phyloP scores from a whole-genome alignment of 2,888 invertebrate genomes.

The Morinoia aosen region DNA sequence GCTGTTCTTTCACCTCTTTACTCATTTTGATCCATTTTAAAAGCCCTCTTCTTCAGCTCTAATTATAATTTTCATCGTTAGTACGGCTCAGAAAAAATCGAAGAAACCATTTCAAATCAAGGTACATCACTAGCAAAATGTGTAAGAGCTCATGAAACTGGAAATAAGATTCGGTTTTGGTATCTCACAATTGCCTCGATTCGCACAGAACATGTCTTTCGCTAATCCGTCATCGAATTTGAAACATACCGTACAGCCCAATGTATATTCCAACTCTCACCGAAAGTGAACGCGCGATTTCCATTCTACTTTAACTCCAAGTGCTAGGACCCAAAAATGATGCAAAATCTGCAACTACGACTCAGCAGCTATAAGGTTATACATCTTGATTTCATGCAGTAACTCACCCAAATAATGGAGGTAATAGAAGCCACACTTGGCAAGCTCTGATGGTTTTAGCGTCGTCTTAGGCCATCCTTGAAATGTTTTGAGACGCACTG shows the following conservation, averaged over 20 bases:
- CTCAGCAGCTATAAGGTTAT: not conserved
- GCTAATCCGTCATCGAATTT: not conserved
- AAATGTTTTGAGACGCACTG: conserved; percentile 58
- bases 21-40: too few species aligned
- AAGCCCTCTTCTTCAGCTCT: too few species aligned
- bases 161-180: too few species aligned
- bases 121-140: too few species aligned
- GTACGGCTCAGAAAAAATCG: too few species aligned
- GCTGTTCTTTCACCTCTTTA: too few species aligned
- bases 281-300: not conserved
- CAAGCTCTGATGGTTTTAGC: conserved; percentile 73
- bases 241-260: not conserved
- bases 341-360: not conserved
- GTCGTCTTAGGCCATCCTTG: conserved; percentile 72
- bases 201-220: too few species aligned
- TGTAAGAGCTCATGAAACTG: too few species aligned
- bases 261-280: not conserved
- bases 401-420: conserved; percentile 74
- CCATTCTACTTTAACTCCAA: not conserved
- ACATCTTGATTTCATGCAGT: not conserved
- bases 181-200: too few species aligned
- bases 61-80: too few species aligned
- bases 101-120: too few species aligned
- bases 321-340: not conserved
- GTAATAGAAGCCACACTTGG: conserved; percentile 87